Evolutionary conservation across 2,888 invertebrate species (phyloP), one percentile per base, ranked within the genome.

Genomic region (Myathropa florea): DNA sequence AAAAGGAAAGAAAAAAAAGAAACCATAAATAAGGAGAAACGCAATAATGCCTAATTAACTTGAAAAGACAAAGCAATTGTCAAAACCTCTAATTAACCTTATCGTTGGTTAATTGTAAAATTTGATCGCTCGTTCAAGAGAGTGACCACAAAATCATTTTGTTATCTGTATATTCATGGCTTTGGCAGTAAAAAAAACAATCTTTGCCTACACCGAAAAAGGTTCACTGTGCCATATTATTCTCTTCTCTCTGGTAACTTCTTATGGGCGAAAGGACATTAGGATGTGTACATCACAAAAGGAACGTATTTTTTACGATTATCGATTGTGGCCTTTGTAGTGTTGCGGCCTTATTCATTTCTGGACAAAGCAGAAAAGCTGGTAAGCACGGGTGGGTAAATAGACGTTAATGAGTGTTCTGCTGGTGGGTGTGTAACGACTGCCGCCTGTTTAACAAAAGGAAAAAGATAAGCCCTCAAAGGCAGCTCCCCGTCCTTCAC

Each of bases 361-460:
- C 18, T n/a, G 67, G 55, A 80, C 73, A 63, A 67, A 36, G 30
- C 46, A 7, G 14, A 18, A 24, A 28, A 24, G 36, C n/a, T 26
- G 33, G n/a, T n/a, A 28, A 57, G 26, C 53, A 71, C 24, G 36
- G 55, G 36, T 46, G 55, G 67, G 39, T 63, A 80, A 80, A 80
- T 75, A 57, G 75, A 75, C 80, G 63, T 63, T 80, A 80, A 75
- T 80, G 61, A 80, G 67, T 24, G 28, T 80, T 68, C 67, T 75
- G n/a, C 30, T 39, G 23, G 63, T 24, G n/a, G 30, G 24, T 7
- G 46, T 30, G 30, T 33, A 33, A 53, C 53, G 72, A 53, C 61
- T 46, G 53, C 14, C n/a, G 53, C 30, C 10, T 30, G 39, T n/a
- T n/a, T 46, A 46, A 46, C 46, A 46, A 46, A 46, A 26, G 57